Evolutionary conservation across 2,888 invertebrate genomes (phyloP), one percentile per base, ranked within the genome.

Genomic region (Drosophila birchii): DNA sequence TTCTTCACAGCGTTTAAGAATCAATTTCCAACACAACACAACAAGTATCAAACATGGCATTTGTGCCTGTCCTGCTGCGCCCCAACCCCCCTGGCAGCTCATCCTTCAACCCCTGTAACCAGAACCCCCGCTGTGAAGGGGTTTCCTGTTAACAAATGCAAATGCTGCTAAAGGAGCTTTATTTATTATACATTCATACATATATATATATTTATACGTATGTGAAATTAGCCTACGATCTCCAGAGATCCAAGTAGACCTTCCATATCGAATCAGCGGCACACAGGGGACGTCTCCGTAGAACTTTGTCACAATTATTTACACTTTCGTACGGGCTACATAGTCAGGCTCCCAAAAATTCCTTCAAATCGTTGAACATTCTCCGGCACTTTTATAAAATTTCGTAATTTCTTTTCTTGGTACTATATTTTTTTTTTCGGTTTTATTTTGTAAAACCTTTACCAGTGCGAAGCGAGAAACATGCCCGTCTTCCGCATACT

Each of bases 1-100:
- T 81, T 86, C 83, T 81, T 86, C 86, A 75, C 78, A 83, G 75
- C 86, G 78, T 84, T 84, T 84, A 86, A 81, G 86, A 86, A 86
- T 79, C 83, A 84, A 84, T 86, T 84, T 86, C 73, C 84, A 63
- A 81, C 86, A 82, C 86, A 78, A 71, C 68, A 54, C 69, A 56
- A 71, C 77, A 86, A 72, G 72, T 79, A 63, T 72, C 51, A 68
- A 76, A 76, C 73, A 73, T 55, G 54, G 66, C 53, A 69, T 51
- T 49, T 68, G 29, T 56, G 55, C 38, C 20, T 36, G 34, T 18
- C 61, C 57, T 14, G 5, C 57, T 14, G 5, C 3, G 6, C 36
- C 41, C 38, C 32, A 3, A 1, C 38, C 12, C 47, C 32, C 20
- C n/a, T n/a, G 18, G 34, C 34, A 53, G 51, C 51, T 36, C 51